These are phyloP conservation scores for Amiota minor DNA, from an alignment of 2,888 invertebrate genomes.

Conservation along the genomic window DNA sequence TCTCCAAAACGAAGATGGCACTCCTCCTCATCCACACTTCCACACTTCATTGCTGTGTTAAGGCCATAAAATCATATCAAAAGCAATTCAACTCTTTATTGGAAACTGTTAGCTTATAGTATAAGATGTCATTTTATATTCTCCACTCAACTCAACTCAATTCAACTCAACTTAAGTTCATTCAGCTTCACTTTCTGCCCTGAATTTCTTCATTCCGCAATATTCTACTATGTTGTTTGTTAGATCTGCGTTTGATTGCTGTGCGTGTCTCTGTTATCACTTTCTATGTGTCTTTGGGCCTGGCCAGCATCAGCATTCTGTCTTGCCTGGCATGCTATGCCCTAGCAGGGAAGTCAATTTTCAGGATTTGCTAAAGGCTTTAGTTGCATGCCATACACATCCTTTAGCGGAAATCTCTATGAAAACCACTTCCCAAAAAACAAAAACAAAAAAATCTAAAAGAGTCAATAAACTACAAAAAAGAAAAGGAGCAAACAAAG, in stretches of 20 bases:
- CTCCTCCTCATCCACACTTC: background rate
- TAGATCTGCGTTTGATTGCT: constrained; percentile 62
- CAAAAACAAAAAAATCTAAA: too few relatives aligned
- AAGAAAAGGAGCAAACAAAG: background rate
- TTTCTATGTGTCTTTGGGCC: background rate
- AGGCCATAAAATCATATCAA: constrained; percentile 11
- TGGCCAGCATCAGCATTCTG: too few relatives aligned
- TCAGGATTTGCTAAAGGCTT: constrained; percentile 65
- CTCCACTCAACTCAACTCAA: constrained; percentile 35
- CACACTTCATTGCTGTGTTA: background rate
- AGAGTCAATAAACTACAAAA: constrained; percentile 68
- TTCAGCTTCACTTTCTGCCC: too few relatives aligned
- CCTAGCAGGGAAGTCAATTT: constrained; percentile 63
- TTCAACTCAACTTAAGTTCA: constrained; percentile 39
- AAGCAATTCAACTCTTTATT: constrained; percentile 28
- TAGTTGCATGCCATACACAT: constrained; percentile 56
- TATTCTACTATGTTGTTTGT: constrained; percentile 45
- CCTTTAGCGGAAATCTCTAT: constrained; percentile 64
- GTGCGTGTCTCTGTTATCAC: background rate
- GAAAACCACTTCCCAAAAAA: constrained; percentile 66
- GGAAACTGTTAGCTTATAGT: constrained; percentile 10
- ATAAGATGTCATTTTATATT: background rate
- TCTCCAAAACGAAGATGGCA: background rate
- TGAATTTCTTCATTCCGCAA: too few relatives aligned
- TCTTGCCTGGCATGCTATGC: background rate